These are phyloP conservation scores for Hypena proboscidalis DNA, from an alignment of 2,888 invertebrate genomes.

Conservation along the genomic window DNA sequence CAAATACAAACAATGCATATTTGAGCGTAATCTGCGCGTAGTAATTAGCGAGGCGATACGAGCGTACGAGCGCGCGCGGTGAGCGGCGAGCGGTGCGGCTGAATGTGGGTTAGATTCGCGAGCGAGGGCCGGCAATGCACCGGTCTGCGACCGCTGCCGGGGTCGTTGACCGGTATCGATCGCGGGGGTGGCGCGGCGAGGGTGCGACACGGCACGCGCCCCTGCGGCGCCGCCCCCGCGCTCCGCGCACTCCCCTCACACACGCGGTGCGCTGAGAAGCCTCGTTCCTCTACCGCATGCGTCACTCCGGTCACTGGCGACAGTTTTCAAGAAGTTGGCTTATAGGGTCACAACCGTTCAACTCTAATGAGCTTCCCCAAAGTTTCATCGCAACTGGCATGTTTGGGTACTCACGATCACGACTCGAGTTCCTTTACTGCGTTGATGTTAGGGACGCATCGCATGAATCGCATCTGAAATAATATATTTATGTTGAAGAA, in stretches of 20 bases:
- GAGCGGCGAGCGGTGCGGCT: slow-evolving; percentile 21
- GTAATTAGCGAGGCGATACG: slow-evolving; percentile 70
- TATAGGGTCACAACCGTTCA: slow-evolving; percentile 11
- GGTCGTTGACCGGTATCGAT: slow-evolving; percentile 84
- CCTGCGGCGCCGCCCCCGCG: slow-evolving; percentile 65
- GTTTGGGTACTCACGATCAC: slow-evolving; percentile 4
- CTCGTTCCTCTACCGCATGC: slow-evolving; percentile 74
- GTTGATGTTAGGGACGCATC: too few relatives aligned
- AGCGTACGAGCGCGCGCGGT: slow-evolving; percentile 6
- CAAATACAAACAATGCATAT: slow-evolving; percentile 64
- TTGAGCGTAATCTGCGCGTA: slow-evolving; percentile 65
- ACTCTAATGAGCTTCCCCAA: slow-evolving; percentile 15
- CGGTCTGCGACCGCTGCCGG: slow-evolving; percentile 72
- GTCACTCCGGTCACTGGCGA: slow-evolving; percentile 69
- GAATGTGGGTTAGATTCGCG: slow-evolving; percentile 76
- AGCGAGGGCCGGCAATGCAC: slow-evolving; percentile 69
- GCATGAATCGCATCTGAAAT: too few relatives aligned
- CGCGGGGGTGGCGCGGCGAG: slow-evolving; percentile 54
- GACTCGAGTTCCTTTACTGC: background rate
- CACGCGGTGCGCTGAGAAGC: slow-evolving; percentile 58
- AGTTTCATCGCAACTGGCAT: slow-evolving; percentile 6
- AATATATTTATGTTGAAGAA: too few relatives aligned
- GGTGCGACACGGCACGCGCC: slow-evolving; percentile 67
- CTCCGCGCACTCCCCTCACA: slow-evolving; percentile 31
- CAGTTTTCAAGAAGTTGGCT: slow-evolving; percentile 36